These are phyloP conservation scores for Neoitamus cyanurus DNA, from an alignment of 2,888 invertebrate genomes.

Conservation along the genomic window DNA sequence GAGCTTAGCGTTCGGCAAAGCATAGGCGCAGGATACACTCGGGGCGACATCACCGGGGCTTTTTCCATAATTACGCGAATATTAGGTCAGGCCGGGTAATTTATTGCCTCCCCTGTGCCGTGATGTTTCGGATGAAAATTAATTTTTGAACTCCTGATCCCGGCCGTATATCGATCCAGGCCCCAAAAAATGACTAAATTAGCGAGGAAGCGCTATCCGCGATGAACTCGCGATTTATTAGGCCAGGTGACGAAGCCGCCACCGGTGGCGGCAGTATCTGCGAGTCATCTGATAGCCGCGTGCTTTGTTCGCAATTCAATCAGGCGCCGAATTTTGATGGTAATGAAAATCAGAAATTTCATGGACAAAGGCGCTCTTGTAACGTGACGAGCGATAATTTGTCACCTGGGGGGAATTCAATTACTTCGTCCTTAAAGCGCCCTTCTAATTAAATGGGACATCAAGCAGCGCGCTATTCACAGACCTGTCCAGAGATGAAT, in stretches of 20 bases:
- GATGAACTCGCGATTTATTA: constrained; percentile 2
- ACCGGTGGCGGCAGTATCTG: not conserved
- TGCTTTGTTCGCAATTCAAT: not conserved
- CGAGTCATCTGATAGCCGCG: not conserved
- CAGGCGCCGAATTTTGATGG: not conserved
- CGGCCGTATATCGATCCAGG: not conserved
- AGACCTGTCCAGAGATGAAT: constrained; percentile 16
- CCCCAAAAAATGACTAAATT: not conserved
- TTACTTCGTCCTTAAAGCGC: not conserved
- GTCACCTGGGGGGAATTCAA: not conserved
- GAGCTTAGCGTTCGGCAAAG: not conserved
- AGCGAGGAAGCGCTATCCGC: not conserved
- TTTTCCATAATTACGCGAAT: not conserved
- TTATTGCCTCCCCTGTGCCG: constrained; percentile 6
- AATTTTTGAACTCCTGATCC: constrained; percentile 15
- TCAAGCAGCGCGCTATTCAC: constrained; percentile 3
- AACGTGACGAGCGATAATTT: not conserved
- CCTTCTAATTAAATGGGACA: constrained; percentile 33
- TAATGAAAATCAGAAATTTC: not conserved
- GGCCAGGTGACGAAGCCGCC: not conserved
- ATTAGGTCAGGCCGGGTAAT: not conserved
- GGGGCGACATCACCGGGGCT: not conserved
- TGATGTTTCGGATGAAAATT: not conserved
- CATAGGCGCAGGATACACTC: not conserved
- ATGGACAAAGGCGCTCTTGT: not conserved